A percentile compares a stretch with the other conserved stretches of the same genome.
These are phyloP conservation scores for Gymnocephalus cernua DNA, from an alignment of 2,113 vertebrate genomes.

Conservation along the genomic window DNA sequence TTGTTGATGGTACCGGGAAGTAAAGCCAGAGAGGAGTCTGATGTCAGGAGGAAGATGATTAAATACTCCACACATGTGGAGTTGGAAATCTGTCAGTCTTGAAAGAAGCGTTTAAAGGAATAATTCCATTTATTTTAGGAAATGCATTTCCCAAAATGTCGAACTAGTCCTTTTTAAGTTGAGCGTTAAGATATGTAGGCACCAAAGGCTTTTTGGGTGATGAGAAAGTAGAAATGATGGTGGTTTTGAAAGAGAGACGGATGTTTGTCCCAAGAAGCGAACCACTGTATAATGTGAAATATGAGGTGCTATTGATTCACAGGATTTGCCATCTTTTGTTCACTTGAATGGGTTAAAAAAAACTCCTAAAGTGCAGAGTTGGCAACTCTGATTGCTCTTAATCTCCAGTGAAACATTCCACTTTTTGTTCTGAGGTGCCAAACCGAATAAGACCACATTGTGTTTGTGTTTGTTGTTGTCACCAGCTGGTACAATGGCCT, in stretches of 20 bases:
- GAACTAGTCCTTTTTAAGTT: not conserved
- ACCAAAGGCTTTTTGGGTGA: not conserved
- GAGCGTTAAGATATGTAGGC: constrained; percentile 1
- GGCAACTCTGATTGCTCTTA: constrained; percentile 41
- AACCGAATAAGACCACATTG: constrained; percentile 50
- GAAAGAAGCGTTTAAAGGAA: not conserved
- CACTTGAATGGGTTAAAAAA: not conserved
- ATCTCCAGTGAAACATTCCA: constrained; percentile 57
- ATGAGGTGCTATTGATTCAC: constrained; percentile 39
- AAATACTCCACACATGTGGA: not conserved
- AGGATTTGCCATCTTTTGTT: constrained; percentile 24
- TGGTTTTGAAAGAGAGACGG: constrained; percentile 17
- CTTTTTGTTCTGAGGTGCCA: constrained; percentile 58
- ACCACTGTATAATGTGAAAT: constrained; percentile 15
- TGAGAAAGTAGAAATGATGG: constrained; percentile 21
- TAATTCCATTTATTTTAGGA: too few species aligned
- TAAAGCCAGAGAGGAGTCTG: constrained; percentile 28
- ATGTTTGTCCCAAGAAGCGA: not conserved
- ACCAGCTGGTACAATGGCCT: constrained; percentile 64
- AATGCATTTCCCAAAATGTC: too few species aligned
- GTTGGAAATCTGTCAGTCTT: not conserved
- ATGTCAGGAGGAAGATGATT: constrained; percentile 6
- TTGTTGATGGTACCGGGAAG: constrained; percentile 42
- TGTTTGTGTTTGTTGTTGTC: constrained; percentile 60
- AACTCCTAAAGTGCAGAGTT: not conserved